These are phyloP conservation scores for Drosophila limbata DNA, from an alignment of 2,888 invertebrate species.

Conservation along the genomic window DNA sequence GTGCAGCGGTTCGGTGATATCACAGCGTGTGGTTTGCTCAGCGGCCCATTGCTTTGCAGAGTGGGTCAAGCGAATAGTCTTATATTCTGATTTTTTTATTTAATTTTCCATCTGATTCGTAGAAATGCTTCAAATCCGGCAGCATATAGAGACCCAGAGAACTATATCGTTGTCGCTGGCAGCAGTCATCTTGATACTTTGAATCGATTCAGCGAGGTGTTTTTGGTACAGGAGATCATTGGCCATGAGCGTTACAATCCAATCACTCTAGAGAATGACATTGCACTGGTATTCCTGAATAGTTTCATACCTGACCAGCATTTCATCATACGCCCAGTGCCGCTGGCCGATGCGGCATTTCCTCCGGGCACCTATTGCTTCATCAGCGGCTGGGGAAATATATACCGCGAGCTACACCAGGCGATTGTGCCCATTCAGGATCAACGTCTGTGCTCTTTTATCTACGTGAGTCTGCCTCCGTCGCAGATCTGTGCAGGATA, in stretches of 20 bases:
- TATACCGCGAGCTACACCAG: conserved; percentile 16
- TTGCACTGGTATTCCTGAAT: conserved; percentile 61
- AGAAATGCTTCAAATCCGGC: conserved; percentile 37
- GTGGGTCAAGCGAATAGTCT: conserved; percentile 25
- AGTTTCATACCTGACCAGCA: conserved; percentile 27
- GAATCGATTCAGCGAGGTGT: conserved; percentile 23
- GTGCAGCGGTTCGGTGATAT: conserved; percentile 59
- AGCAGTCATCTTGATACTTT: conserved; percentile 1
- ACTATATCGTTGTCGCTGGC: conserved; percentile 57
- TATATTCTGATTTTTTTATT: not conserved
- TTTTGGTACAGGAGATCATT: conserved; percentile 44
- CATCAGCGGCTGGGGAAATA: conserved; percentile 62
- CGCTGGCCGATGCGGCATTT: not conserved
- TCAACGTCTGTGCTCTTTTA: conserved; percentile 34
- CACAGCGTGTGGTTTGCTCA: conserved; percentile 54
- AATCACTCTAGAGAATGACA: conserved; percentile 55
- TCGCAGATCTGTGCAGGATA: conserved; percentile 66
- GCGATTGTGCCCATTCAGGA: conserved; percentile 49
- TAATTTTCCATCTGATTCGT: not conserved
- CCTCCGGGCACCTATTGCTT: conserved; percentile 38
- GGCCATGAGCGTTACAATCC: conserved; percentile 28
- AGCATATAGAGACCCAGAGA: conserved; percentile 15
- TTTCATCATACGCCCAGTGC: conserved; percentile 16
- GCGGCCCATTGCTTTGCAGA: conserved; percentile 65
- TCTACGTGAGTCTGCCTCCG: conserved; percentile 45